Evolutionary conservation across 2,113 vertebrate genomes (phyloP).

Genomic region (Illadopsis cleaveri): DNA sequence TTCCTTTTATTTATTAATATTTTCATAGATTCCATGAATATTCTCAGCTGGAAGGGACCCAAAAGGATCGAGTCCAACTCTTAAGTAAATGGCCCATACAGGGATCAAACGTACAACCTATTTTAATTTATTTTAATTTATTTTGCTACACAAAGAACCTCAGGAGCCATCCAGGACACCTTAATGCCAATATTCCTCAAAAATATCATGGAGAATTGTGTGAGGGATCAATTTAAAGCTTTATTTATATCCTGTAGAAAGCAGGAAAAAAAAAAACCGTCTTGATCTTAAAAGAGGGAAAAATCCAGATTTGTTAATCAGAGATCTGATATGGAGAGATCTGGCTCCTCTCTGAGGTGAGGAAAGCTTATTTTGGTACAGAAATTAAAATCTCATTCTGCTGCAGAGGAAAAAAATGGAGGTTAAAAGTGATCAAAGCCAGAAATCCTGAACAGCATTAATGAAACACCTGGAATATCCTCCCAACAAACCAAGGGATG

Average conservation of each 20-base stretch:
- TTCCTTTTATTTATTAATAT: neutral
- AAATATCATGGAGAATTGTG: fast-evolving
- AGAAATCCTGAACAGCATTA: neutral
- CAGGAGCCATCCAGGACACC: neutral
- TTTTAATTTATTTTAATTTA: neutral
- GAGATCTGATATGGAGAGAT: neutral
- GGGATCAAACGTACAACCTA: neutral
- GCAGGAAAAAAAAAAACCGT: neutral
- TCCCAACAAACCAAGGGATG: neutral
- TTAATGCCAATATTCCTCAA: neutral
- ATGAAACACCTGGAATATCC: neutral
- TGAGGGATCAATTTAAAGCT: neutral
- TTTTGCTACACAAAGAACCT: neutral
- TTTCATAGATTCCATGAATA: neutral
- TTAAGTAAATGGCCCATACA: neutral
- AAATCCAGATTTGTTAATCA: neutral
- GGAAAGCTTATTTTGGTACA: neutral
- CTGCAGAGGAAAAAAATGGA: neutral
- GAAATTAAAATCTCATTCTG: neutral
- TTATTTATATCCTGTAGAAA: neutral
- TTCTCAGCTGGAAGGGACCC: neutral
- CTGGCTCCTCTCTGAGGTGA: neutral
- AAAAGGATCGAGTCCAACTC: neutral
- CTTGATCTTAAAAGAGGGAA: neutral
- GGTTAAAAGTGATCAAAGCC: neutral